Percentiles rank a stretch among this genome's conserved stretches.
Conservation (phyloP, 2,113 vertebrate genomes). For the Semnornis frantzii region DNA sequence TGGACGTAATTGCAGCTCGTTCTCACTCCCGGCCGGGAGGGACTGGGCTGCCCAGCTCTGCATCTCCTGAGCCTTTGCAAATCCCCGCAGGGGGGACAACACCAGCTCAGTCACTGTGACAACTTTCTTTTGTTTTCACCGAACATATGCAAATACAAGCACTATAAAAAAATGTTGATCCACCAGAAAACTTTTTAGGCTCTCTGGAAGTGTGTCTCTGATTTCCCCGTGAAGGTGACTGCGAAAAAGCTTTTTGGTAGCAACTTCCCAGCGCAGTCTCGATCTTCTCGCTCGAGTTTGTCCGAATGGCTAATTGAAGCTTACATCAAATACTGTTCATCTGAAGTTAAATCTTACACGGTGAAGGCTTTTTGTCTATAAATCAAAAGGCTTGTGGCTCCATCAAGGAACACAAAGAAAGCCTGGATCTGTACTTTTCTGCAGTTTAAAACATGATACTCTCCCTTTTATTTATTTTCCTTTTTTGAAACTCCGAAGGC, state of each 20-base stretch:
- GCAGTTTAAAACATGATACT: slow-evolving; percentile 47
- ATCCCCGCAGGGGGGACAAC: not conserved
- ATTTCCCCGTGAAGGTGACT: not conserved
- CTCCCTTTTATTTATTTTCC: slow-evolving; percentile 45
- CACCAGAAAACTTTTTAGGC: not conserved
- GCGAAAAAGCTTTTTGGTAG: not conserved
- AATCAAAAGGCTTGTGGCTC: slow-evolving; percentile 11
- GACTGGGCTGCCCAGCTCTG: not conserved
- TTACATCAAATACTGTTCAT: slow-evolving; percentile 15
- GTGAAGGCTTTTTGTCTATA: not conserved
- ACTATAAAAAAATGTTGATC: not conserved
- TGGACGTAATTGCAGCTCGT: not conserved
- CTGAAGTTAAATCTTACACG: not conserved
- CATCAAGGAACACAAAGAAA: slow-evolving; percentile 13
- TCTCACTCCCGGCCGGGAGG: not conserved
- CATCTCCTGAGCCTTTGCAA: not conserved
- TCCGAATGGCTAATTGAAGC: not conserved
- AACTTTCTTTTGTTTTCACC: not conserved
- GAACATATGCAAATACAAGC: not conserved
- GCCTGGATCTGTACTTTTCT: not conserved
- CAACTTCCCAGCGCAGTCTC: not conserved
- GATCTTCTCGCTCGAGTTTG: not conserved
- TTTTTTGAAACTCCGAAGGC: slow-evolving; percentile 27
- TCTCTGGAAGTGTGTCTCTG: fast-evolving
- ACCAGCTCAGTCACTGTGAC: not conserved